phyloP scores from a whole-genome alignment of 2,797 vertebrate species.

The Erethizon dorsatum region DNA sequence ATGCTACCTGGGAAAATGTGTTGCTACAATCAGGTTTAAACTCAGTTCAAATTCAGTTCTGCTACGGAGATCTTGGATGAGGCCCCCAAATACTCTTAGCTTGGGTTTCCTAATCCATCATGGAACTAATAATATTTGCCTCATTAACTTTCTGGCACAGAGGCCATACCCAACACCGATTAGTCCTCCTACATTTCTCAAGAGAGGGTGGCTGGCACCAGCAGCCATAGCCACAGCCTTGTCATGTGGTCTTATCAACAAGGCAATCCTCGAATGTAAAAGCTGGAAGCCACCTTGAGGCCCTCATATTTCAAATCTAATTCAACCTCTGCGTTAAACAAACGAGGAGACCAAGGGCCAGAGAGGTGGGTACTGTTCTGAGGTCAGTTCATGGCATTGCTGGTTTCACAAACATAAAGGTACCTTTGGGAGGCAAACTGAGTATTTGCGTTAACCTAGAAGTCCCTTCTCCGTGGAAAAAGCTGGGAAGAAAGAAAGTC shows the following conservation, averaged over 20 bases:
- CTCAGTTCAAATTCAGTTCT: neutral
- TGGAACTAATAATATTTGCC: neutral
- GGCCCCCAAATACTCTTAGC: neutral
- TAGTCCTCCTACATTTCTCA: neutral
- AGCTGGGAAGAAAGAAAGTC: neutral
- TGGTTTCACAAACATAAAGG: neutral
- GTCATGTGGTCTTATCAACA: neutral
- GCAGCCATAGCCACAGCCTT: neutral
- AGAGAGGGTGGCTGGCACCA: neutral
- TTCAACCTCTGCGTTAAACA: neutral
- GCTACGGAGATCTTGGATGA: neutral
- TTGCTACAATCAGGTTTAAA: neutral
- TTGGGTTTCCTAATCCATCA: neutral
- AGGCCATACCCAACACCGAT: neutral
- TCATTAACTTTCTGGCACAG: neutral
- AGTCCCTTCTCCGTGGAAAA: neutral
- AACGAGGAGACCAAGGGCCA: conserved; percentile 8
- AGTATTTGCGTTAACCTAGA: neutral
- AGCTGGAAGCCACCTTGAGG: neutral
- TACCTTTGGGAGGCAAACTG: neutral
- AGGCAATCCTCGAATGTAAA: neutral
- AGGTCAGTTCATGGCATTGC: neutral
- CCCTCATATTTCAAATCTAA: neutral
- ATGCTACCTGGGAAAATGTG: neutral
- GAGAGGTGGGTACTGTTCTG: neutral